Conservation (phyloP, 1,140 invertebrate genomes). For the Nomia melanderi region DNA sequence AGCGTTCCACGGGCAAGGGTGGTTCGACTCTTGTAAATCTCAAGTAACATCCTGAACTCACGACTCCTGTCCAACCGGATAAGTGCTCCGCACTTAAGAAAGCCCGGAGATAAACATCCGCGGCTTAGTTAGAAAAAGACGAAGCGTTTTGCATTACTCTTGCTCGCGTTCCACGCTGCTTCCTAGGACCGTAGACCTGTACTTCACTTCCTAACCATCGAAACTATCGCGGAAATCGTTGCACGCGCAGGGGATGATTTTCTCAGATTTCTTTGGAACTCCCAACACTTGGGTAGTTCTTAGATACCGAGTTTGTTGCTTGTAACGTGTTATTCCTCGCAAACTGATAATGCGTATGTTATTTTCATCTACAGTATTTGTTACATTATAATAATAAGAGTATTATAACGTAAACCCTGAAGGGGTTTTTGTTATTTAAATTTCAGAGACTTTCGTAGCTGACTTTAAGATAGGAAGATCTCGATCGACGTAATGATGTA, state of each 20-base stretch:
- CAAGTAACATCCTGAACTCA: constrained; percentile 46
- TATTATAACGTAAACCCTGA: too few relatives aligned
- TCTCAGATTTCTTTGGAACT: background rate
- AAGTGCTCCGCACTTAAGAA: constrained; percentile 49
- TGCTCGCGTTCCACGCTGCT: constrained; percentile 9
- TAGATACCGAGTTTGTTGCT: background rate
- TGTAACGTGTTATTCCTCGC: background rate
- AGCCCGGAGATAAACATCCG: constrained; percentile 51
- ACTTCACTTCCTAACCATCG: background rate
- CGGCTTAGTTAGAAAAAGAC: constrained; percentile 47
- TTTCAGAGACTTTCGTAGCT: too few relatives aligned
- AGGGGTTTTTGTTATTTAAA: too few relatives aligned
- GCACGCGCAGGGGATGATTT: background rate
- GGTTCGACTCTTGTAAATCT: constrained; percentile 53
- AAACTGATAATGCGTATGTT: background rate
- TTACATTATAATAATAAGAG: too few relatives aligned
- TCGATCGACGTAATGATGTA: too few relatives aligned
- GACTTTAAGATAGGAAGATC: too few relatives aligned
- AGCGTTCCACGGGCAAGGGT: constrained; percentile 2
- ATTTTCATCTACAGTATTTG: too few relatives aligned
- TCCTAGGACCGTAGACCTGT: background rate
- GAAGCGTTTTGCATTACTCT: constrained; percentile 52
- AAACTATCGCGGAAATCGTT: background rate
- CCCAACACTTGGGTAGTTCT: background rate
- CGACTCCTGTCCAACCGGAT: constrained; percentile 47